Conservation (phyloP, 2,797 vertebrate genomes). For the Enteromius treurensis region DNA sequence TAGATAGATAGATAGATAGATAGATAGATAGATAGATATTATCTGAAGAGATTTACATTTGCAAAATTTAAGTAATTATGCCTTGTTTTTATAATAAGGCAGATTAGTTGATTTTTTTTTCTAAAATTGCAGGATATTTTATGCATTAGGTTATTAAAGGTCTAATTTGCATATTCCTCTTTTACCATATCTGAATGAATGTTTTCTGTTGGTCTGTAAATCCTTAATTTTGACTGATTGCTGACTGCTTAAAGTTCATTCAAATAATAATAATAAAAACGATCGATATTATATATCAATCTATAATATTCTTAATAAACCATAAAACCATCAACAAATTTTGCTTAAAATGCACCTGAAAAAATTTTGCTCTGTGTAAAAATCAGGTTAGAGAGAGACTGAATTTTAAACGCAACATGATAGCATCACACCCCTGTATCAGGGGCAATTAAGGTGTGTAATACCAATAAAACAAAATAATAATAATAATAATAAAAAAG, state of each 20-base stretch:
- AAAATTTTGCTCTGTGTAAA: slow-evolving; percentile 30
- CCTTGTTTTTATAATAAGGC: not conserved
- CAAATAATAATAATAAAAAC: not conserved
- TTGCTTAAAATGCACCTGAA: slow-evolving; percentile 13
- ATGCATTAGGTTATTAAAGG: not conserved
- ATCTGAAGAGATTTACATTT: not conserved
- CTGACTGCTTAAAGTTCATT: slow-evolving; percentile 2
- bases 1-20: not conserved
- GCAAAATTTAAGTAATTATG: not conserved
- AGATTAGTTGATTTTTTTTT: not conserved
- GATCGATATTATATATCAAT: not conserved
- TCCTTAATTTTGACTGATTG: not conserved
- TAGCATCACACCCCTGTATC: slow-evolving; percentile 31
- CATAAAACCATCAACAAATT: slow-evolving; percentile 49
- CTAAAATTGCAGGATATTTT: not conserved
- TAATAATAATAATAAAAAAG: slow-evolving; percentile 9
- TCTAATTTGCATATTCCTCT: not conserved
- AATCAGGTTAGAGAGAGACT: slow-evolving; percentile 28
- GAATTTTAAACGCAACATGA: slow-evolving; percentile 29
- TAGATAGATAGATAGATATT: not conserved
- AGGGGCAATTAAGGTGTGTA: slow-evolving; percentile 44
- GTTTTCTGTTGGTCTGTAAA: not conserved
- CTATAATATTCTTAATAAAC: not conserved
- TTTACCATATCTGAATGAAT: not conserved
- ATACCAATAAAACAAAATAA: slow-evolving; percentile 50